Conservation (phyloP, 2,797 vertebrate species). For the Acanthopagrus latus region DNA sequence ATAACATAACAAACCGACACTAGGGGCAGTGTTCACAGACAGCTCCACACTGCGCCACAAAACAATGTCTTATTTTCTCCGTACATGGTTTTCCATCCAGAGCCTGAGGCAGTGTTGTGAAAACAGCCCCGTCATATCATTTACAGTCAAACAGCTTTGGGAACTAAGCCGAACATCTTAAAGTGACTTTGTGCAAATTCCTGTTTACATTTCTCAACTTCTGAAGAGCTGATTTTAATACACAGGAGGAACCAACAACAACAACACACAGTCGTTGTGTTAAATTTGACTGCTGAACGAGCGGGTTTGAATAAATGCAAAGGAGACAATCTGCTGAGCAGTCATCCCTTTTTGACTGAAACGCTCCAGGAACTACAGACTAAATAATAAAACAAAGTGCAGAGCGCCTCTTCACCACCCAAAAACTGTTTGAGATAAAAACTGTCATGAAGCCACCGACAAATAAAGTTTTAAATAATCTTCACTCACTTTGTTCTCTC, state of each 20-base stretch:
- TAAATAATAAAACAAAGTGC: no score
- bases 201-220: background rate
- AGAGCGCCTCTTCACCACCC: no score
- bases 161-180: background rate
- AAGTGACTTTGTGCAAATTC: background rate
- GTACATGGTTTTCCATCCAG: no score
- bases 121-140: background rate
- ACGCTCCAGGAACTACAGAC: background rate
- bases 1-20: background rate
- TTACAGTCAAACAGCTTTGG: background rate
- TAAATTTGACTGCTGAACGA: background rate
- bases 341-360: background rate
- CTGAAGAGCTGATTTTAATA: background rate
- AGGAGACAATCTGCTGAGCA: background rate
- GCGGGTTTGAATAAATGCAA: background rate
- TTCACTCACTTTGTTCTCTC: no score
- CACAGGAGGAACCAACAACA: background rate
- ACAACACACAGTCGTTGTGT: background rate
- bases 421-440: no score
- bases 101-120: background rate
- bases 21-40: background rate
- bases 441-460: no score
- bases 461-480: no score
- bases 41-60: background rate
- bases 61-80: no score